phyloP scores from a whole-genome alignment of 2,888 invertebrate genomes.

The Azorinus chamasolen region DNA sequence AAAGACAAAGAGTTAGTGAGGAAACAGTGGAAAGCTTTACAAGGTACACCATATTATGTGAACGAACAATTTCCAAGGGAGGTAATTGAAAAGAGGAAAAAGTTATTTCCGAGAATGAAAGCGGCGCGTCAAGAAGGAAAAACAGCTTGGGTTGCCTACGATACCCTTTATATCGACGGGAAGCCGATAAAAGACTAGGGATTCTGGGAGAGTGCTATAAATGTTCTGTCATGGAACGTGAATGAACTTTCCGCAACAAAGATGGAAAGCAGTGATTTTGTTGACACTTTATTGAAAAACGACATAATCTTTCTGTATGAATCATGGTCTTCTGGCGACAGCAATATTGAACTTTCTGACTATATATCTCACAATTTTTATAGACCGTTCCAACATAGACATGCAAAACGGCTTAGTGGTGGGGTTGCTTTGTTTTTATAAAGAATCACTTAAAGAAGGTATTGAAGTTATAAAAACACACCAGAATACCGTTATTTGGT shows the following conservation, averaged over 20 bases:
- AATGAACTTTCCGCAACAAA: slow-evolving; percentile 24
- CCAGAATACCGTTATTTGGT: slow-evolving; percentile 39
- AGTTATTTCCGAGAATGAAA: slow-evolving; percentile 18
- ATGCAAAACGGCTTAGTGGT: slow-evolving; percentile 10
- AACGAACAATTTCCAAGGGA: slow-evolving; percentile 41
- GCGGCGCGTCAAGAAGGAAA: slow-evolving; percentile 10
- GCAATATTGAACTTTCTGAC: slow-evolving; percentile 13
- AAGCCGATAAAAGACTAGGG: slow-evolving; percentile 24
- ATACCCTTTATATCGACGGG: slow-evolving; percentile 35
- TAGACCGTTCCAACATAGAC: slow-evolving; percentile 14
- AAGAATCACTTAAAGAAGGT: slow-evolving; percentile 11
- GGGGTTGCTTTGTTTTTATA: slow-evolving; percentile 10
- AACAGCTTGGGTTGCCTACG: slow-evolving; percentile 19
- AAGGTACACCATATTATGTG: slow-evolving; percentile 25
- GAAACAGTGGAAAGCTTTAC: slow-evolving; percentile 16
- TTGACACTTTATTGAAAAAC: slow-evolving; percentile 10
- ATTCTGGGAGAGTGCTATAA: slow-evolving; percentile 15
- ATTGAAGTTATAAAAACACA: slow-evolving; percentile 33
- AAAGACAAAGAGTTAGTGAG: slow-evolving; percentile 39
- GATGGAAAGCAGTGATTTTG: slow-evolving; percentile 12
- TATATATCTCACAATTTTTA: slow-evolving; percentile 18
- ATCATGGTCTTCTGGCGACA: slow-evolving; percentile 10
- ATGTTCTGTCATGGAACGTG: slow-evolving; percentile 29
- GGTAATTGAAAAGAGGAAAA: slow-evolving; percentile 19
- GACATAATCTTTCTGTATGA: slow-evolving; percentile 24